Evolutionary conservation across 2,888 invertebrate species (phyloP).

Genomic region (Petrophora chlorosata): DNA sequence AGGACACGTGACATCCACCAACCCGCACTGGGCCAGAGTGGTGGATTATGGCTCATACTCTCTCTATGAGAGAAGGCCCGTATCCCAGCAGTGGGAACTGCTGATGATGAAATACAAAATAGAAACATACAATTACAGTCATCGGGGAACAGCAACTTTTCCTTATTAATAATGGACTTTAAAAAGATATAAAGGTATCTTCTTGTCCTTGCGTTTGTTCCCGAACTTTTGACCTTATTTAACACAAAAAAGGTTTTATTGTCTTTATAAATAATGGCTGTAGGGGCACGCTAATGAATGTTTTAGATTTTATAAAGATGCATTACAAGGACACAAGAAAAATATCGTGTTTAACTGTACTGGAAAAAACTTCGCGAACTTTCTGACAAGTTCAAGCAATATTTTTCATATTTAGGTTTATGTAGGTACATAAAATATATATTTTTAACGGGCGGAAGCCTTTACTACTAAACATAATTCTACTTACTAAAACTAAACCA

Average conservation of each 20-base stretch:
- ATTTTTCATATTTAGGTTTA: too few species aligned
- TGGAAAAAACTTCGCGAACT: background rate
- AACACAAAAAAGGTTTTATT: constrained; percentile 33
- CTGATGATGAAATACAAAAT: constrained; percentile 12
- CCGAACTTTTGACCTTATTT: constrained; percentile 32
- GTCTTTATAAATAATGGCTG: constrained; percentile 31
- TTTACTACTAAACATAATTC: too few species aligned
- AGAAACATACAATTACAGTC: constrained; percentile 24
- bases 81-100: too few species aligned
- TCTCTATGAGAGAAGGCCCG: too few species aligned
- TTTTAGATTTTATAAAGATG: constrained; percentile 27
- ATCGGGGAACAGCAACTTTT: constrained; percentile 26
- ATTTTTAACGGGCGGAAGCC: too few species aligned
- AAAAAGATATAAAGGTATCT: constrained; percentile 33
- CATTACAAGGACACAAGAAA: constrained; percentile 11
- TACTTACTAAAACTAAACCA: too few species aligned
- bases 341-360: background rate
- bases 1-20: too few species aligned
- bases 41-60: too few species aligned
- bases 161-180: constrained; percentile 32
- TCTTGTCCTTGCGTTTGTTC: too few species aligned
- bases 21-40: too few species aligned
- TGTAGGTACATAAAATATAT: too few species aligned
- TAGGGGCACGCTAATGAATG: constrained; percentile 25
- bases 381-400: too few species aligned